These are phyloP conservation scores for Cataglyphis cursor DNA, from an alignment of 2,888 invertebrate genomes.

Conservation along the genomic window DNA sequence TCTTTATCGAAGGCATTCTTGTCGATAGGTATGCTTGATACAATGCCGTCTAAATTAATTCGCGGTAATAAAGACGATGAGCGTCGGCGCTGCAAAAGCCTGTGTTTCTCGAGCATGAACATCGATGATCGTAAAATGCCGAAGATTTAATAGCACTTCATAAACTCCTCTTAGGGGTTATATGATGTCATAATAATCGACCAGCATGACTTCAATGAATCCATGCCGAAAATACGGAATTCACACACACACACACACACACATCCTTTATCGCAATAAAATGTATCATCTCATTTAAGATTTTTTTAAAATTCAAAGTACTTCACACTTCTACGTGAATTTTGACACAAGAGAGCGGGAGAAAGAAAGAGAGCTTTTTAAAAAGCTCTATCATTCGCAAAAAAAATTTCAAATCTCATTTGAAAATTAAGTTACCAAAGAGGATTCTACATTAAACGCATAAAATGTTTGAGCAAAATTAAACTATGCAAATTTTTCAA, in stretches of 20 bases:
- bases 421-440: slow-evolving; percentile 16
- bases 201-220: slow-evolving; percentile 52
- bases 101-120: slow-evolving; percentile 53
- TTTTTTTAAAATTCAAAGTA: slow-evolving; percentile 30
- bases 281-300: slow-evolving; percentile 8
- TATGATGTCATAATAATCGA: slow-evolving; percentile 72
- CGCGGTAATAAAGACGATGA: slow-evolving; percentile 62
- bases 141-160: slow-evolving; percentile 76
- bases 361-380: not conserved
- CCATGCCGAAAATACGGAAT: slow-evolving; percentile 54
- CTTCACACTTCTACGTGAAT: not conserved
- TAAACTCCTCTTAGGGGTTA: slow-evolving; percentile 73
- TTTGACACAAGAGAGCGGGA: not conserved
- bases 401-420: slow-evolving; percentile 22
- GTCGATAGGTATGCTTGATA: slow-evolving; percentile 41
- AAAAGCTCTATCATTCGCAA: slow-evolving; percentile 22
- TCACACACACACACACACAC: slow-evolving; percentile 31
- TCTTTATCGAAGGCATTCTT: slow-evolving; percentile 44
- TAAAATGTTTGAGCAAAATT: slow-evolving; percentile 24
- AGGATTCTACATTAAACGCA: slow-evolving; percentile 14
- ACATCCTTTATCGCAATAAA: slow-evolving; percentile 11
- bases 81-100: slow-evolving; percentile 46
- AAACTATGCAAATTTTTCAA: slow-evolving; percentile 10
- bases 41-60: slow-evolving; percentile 73
- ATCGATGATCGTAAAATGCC: slow-evolving; percentile 58